Evolutionary conservation across 2,113 vertebrate species (phyloP), one percentile per base, ranked within the genome.

Genomic region (Microcebus lehilahytsara): DNA sequence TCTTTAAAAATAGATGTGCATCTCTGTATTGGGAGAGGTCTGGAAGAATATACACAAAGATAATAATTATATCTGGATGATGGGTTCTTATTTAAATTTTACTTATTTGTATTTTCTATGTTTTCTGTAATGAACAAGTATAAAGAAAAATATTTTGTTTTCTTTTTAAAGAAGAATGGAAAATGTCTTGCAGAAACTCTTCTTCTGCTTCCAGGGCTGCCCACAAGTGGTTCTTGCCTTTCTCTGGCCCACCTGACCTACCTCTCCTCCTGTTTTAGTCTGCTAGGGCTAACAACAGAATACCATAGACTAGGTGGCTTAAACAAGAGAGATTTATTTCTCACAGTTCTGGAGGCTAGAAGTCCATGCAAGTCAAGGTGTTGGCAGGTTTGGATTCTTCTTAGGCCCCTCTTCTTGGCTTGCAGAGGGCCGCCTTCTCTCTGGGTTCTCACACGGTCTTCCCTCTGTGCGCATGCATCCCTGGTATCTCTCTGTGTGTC

Each of bases 51-150:
- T 71, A 34, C 17, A 66, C 27, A 77, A 86, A 83, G 32, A 85
- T 92, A 53, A 58, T 51, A 81, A 62, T 93, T 90, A 10, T 62
- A 40, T 78, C 6, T 84, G 42, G 27, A 16, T 69, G 12, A 71
- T 42, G 7, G 32, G 91, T 89, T 78, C 25, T 62, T 85, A 64
- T 75, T 97, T 92, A 85, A 34, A 14, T 96, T 95, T 80, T 94
- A 56, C 19, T 88, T 85, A 25, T 56, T 81, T 17, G 3, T 84
- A 53, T 92, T 94, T 93, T 75, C 71, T 91, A 30, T 51, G 5
- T 84, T 95, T 96, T 72, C 56, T 42, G 11, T 71, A 89, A 72
- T 53, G 42, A 94, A 51, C 16, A 66, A 64, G 7, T 72, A 37
- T 71, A 86, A 93, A 87, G 60, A 67, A 87, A 64, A 42, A 4